These are phyloP conservation scores for Hyposoter didymator DNA, from an alignment of 2,888 invertebrate species.

Conservation along the genomic window DNA sequence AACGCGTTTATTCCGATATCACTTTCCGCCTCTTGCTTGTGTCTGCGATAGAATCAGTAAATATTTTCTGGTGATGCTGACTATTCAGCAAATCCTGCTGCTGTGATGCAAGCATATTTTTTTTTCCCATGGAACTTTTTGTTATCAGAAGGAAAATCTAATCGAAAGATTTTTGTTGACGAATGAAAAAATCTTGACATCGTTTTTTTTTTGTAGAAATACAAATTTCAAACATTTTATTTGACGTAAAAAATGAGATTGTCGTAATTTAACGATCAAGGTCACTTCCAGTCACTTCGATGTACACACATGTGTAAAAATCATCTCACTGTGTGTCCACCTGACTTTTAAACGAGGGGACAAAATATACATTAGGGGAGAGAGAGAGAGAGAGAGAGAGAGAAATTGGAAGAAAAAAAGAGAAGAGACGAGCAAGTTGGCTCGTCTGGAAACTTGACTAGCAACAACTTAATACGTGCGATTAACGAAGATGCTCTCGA, in stretches of 20 bases:
- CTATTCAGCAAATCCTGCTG: not conserved
- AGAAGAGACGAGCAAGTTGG: constrained; percentile 34
- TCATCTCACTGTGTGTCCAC: constrained; percentile 34
- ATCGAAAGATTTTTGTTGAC: not conserved
- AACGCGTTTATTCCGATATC: constrained; percentile 33
- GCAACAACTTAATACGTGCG: constrained; percentile 61
- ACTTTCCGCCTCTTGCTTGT: constrained; percentile 27
- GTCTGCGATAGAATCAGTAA: constrained; percentile 6
- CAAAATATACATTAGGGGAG: not conserved
- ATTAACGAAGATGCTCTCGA: constrained; percentile 65
- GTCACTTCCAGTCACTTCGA: constrained; percentile 41
- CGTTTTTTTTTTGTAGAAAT: no score
- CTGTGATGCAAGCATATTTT: no score
- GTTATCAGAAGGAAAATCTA: not conserved
- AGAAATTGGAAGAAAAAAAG: constrained; percentile 25
- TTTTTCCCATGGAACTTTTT: not conserved
- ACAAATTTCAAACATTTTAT: not conserved
- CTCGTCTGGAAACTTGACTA: constrained; percentile 63
- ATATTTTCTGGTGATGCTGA: not conserved
- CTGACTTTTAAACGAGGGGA: constrained; percentile 37
- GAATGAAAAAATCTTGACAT: not conserved
- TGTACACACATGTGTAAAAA: constrained; percentile 20
- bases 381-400: constrained; percentile 27
- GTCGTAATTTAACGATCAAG: constrained; percentile 35
- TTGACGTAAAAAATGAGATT: not conserved